Percentiles rank a stretch among this genome's conserved stretches.
phyloP scores from a whole-genome alignment of 2,888 invertebrate genomes.

The Dichetophora obliterata region DNA sequence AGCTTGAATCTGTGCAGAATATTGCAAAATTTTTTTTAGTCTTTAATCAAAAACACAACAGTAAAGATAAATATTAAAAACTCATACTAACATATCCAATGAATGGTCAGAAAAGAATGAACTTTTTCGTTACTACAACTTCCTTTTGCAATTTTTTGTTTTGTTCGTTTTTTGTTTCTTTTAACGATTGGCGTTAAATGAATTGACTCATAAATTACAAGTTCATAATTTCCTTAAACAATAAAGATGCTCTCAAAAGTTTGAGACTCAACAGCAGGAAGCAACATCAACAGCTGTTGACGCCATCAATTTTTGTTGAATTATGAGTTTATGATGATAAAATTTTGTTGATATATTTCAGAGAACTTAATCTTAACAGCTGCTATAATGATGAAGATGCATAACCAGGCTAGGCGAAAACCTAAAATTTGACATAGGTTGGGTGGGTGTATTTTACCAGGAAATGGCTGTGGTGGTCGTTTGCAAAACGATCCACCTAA shows the following conservation, averaged over 20 bases:
- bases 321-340: constrained; percentile 34
- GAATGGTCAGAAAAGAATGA: neutral
- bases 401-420: constrained; percentile 51
- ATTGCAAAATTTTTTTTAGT: neutral
- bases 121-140: constrained; percentile 1
- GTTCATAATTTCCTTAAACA: constrained; percentile 27
- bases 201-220: constrained; percentile 35
- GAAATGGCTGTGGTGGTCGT: neutral
- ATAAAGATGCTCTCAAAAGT: constrained; percentile 1
- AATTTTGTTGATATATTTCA: constrained; percentile 20
- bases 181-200: neutral
- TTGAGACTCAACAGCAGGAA: too few relatives aligned
- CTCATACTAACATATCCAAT: neutral
- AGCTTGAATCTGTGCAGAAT: neutral
- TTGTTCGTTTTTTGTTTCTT: neutral
- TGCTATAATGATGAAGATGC: constrained; percentile 63
- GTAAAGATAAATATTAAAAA: constrained; percentile 13
- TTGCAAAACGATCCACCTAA: neutral
- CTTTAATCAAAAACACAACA: neutral
- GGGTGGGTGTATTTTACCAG: neutral
- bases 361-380: constrained; percentile 41
- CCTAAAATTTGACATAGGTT: neutral
- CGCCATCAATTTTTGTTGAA: constrained; percentile 30
- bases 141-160: neutral
- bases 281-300: constrained; percentile 19